Percentiles rank a stretch among this genome's conserved stretches.
These are phyloP conservation scores for Amphiura filiformis DNA, from an alignment of 35 echinoderm and acorn worm species.

Conservation along the genomic window DNA sequence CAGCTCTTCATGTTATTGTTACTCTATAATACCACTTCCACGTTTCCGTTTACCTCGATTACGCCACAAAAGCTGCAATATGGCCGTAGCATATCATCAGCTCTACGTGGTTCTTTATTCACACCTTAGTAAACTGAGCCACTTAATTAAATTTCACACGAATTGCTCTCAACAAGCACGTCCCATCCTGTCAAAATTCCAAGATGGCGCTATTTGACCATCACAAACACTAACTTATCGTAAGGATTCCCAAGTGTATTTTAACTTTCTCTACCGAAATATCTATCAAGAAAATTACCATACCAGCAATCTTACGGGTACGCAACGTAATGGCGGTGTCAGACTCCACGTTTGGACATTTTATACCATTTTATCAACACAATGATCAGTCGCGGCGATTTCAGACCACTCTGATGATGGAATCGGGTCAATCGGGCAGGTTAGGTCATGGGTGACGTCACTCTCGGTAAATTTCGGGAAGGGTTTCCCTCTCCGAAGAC, in stretches of 20 bases:
- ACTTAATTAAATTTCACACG: not conserved
- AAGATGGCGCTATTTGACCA: conserved; percentile 3
- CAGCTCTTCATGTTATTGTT: no score
- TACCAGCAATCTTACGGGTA: not conserved
- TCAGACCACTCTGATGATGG: not conserved
- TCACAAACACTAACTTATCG: not conserved
- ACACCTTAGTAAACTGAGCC: not conserved
- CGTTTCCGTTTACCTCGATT: no score
- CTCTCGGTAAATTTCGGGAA: not conserved
- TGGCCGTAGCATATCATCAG: not conserved
- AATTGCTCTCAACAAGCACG: not conserved
- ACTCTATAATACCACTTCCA: no score
- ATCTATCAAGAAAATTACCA: not conserved
- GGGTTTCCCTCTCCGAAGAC: conserved; percentile 1
- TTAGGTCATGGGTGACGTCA: not conserved
- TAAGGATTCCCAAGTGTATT: not conserved
- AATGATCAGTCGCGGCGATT: not conserved
- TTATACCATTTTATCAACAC: not conserved
- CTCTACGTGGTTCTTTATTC: not conserved
- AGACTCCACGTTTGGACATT: not conserved
- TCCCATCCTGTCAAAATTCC: not conserved
- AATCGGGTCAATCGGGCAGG: conserved; percentile 3
- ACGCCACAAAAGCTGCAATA: no score
- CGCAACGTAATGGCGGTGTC: not conserved
- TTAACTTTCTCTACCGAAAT: not conserved